Conservation (phyloP, 2,797 vertebrate genomes). For the Mormyrus proboscirostris region DNA sequence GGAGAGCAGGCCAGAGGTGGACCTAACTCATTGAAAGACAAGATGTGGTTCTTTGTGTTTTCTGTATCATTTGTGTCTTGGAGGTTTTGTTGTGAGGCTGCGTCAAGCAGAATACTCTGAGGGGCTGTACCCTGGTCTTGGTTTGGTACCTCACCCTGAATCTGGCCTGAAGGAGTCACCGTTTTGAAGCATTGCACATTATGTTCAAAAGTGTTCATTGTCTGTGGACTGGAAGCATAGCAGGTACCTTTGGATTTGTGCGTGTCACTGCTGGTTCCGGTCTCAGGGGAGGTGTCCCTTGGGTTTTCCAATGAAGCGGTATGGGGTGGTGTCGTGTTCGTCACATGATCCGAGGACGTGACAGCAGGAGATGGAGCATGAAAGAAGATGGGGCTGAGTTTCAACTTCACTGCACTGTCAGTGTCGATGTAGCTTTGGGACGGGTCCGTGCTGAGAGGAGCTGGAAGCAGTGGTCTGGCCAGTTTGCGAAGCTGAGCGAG, state of each 20-base stretch:
- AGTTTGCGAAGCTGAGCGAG: slow-evolving; percentile 42
- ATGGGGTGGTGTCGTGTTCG: background rate
- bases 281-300: background rate
- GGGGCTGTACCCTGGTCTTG: slow-evolving; percentile 21
- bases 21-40: background rate
- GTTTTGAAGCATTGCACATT: background rate
- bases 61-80: slow-evolving; percentile 14
- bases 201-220: background rate
- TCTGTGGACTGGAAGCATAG: background rate
- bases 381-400: slow-evolving; percentile 25
- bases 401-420: slow-evolving; percentile 9
- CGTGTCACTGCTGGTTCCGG: background rate
- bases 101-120: slow-evolving; percentile 25
- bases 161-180: background rate
- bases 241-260: background rate
- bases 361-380: slow-evolving; percentile 22
- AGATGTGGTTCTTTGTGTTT: background rate
- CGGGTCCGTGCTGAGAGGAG: background rate
- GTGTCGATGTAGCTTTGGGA: background rate
- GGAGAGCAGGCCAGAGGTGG: background rate
- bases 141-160: background rate
- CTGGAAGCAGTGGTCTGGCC: background rate
- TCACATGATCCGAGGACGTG: background rate
- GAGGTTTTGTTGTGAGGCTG: slow-evolving; percentile 29
- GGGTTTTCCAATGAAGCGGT: background rate